phyloP scores from a whole-genome alignment of 2,113 vertebrate genomes.

The Bagarius yarrelli region DNA sequence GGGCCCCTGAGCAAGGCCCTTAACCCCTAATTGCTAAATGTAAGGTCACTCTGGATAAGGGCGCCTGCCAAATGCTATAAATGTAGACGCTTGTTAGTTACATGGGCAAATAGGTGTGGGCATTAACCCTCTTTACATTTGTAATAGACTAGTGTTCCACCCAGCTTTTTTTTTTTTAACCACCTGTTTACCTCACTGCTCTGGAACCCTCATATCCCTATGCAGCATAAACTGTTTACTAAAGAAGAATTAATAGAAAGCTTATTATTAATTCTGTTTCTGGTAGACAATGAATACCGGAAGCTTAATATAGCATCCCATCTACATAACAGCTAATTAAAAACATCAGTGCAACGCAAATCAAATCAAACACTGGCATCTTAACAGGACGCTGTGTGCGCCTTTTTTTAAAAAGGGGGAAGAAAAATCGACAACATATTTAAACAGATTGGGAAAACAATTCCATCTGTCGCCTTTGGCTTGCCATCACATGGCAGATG shows the following conservation, averaged over 20 bases:
- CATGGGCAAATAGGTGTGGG: not conserved
- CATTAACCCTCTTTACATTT: not conserved
- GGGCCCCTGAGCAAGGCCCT: too few relatives aligned
- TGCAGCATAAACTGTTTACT: not conserved
- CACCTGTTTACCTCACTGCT: too few relatives aligned
- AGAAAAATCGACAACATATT: constrained; percentile 74
- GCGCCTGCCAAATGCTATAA: too few relatives aligned
- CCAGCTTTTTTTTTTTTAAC: too few relatives aligned
- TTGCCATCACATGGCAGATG: constrained; percentile 63
- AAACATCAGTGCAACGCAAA: constrained; percentile 36
- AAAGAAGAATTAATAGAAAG: not conserved
- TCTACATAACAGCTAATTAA: constrained; percentile 36
- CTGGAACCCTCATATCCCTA: not conserved
- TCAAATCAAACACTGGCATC: constrained; percentile 57
- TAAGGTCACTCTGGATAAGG: too few relatives aligned
- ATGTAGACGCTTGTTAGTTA: too few relatives aligned
- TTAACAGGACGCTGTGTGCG: constrained; percentile 53
- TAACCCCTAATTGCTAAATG: too few relatives aligned
- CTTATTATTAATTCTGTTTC: not conserved
- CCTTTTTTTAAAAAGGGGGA: constrained; percentile 62
- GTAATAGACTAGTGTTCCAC: not conserved
- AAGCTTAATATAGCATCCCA: constrained; percentile 10
- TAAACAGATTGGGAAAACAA: constrained; percentile 78
- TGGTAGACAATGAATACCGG: not conserved
- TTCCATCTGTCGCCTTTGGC: constrained; percentile 77